These are phyloP conservation scores for Ceramica pisi DNA, from an alignment of 2,888 invertebrate genomes.

Conservation along the genomic window DNA sequence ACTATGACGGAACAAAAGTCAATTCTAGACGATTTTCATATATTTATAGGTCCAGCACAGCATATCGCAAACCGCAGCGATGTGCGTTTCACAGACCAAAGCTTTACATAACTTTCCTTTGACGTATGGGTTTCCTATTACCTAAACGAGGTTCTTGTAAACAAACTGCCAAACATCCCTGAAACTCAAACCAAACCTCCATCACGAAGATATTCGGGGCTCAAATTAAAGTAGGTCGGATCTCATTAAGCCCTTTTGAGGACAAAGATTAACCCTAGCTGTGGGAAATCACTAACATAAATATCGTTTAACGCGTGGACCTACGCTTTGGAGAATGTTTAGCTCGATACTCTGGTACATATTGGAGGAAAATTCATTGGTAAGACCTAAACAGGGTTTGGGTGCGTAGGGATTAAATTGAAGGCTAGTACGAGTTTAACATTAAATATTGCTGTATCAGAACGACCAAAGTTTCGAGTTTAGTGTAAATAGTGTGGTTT, in stretches of 20 bases:
- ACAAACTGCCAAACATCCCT: slow-evolving; percentile 49
- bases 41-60: too few relatives aligned
- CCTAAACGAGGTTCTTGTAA: slow-evolving; percentile 15
- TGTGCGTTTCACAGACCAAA: background rate
- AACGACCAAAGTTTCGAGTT: background rate
- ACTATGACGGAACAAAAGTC: background rate
- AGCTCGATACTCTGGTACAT: slow-evolving; percentile 31
- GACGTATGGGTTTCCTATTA: slow-evolving; percentile 16
- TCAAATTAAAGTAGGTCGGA: slow-evolving; percentile 58
- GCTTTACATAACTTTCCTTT: slow-evolving; percentile 11
- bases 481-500: too few relatives aligned
- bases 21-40: too few relatives aligned
- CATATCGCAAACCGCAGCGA: background rate
- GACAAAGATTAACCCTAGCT: slow-evolving; percentile 60
- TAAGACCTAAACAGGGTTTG: slow-evolving; percentile 26
- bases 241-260: slow-evolving; percentile 62
- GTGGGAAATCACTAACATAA: slow-evolving; percentile 57
- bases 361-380: slow-evolving; percentile 32
- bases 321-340: slow-evolving; percentile 12
- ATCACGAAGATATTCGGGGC: slow-evolving; percentile 55
- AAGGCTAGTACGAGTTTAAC: background rate
- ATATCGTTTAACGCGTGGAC: slow-evolving; percentile 40
- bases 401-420: background rate
- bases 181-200: slow-evolving; percentile 53
- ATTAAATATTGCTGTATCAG: background rate